Base-by-base conservation (phyloP, 1,140 invertebrate genomes). In the Planococcus citri region DNA sequence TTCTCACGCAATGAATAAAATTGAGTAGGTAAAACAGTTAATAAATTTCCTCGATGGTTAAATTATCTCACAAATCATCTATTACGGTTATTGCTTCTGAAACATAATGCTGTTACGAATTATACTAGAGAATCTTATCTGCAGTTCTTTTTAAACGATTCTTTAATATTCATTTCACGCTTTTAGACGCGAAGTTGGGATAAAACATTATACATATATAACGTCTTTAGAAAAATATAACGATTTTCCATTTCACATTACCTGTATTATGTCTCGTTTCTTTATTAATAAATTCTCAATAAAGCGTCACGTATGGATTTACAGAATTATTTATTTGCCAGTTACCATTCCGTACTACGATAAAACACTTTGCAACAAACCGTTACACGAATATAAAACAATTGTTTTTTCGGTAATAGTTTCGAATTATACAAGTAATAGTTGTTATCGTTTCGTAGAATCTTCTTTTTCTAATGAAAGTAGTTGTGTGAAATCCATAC, bases 61-160 rank as follows among this genome's bases (percentile, higher is more conserved):
- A 51, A 51, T 51, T 51, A 51, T 51, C 41, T 51, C 41, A 51
- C 41, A 51, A 51, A 51, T 51, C 41, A 51, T 51, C n/a, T 51
- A 51, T 51, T 51, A 51, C 41, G 17, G 41, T 51, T 51, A 51
- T 51, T 51, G 41, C 41, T 51, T 51, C n/a, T 51, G 41, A 51
- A 51, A 51, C 17, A 51, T 51, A 51, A 33, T 12, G 29, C 17
- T 51, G 41, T 51, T 51, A 51, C 41, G 41, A 9, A 51, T 51
- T 51, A 51, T 51, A 9, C 10, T 37, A 37, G 17, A 51, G 41
- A 51, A 51, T 51, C 41, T 51, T 51, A 51, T 51, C 41, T 51
- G 41, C 10, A 20, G 17, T 51, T 51, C 41, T 51, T 17, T 51
- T 51, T 51, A 51, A 17, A 51, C 41, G 41, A 17, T 51, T 51